Base-by-base conservation (phyloP, 2,888 invertebrate species). In the Drosophila ezoana region DNA sequence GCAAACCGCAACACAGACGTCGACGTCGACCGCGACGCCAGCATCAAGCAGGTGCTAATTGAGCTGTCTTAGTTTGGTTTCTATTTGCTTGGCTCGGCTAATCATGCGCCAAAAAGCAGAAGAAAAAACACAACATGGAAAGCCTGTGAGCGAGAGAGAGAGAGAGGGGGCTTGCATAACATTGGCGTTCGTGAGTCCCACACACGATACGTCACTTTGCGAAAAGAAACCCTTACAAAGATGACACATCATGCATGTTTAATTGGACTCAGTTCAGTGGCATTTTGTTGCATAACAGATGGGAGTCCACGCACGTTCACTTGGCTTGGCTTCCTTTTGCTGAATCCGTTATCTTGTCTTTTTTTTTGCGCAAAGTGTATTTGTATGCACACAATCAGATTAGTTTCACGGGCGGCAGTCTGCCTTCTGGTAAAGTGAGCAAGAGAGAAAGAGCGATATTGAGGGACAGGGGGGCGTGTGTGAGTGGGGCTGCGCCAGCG, bases 361-460 rank as follows among this genome's bases (percentile, higher is more conserved):
- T 18, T 40, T 56, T 32, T 62, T 43, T 52, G 32, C 23, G 40
- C 45, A 41, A 41, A 40, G 28, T 68, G 38, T 28, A 23, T 33
- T 9, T 35, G 23, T 49, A 14, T 57, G 49, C n/a, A 35, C 28
- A 52, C 28, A 76, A 76, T 62, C 62, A 43, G 70, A 72, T 79
- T 62, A 65, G 48, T 76, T 76, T 72, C 58, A 76, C 72, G 72
- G 72, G 77, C 77, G 66, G 23, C 40, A 23, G 69, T 23, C 69
- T 52, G 38, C 52, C 57, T 51, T 23, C n/a, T 20, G 32, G n/a
- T 11, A 38, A 13, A 51, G 43, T 54, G 48, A 23, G 38, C 41
- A 45, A 18, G 52, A 16, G 20, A 41, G 43, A 20, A 45, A 6
- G 4, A 4, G 20, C 23, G 37, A 13, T 43, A 37, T 32, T 5